These are phyloP conservation scores for Omphaloscelis lunosa DNA, from an alignment of 2,888 invertebrate species.

Conservation along the genomic window DNA sequence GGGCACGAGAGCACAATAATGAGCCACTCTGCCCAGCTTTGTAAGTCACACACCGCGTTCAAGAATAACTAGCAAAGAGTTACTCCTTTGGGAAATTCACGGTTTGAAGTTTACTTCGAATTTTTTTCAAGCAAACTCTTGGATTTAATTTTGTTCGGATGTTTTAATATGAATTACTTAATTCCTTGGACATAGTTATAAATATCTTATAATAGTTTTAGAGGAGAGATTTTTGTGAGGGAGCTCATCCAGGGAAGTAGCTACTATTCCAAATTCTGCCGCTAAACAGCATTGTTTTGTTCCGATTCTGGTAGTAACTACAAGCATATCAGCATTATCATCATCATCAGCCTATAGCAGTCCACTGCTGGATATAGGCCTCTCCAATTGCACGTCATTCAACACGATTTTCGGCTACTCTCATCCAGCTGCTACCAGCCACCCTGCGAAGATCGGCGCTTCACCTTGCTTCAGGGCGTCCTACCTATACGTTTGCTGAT, in stretches of 20 bases:
- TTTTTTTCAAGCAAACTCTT: constrained; percentile 13
- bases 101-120: constrained; percentile 16
- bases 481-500: too few species aligned
- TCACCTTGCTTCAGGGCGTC: too few species aligned
- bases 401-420: neutral
- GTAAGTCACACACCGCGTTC: constrained; percentile 29
- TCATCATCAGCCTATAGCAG: neutral
- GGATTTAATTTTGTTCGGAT: neutral
- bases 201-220: neutral
- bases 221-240: neutral
- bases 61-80: constrained; percentile 15
- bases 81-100: constrained; percentile 30
- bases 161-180: neutral
- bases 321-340: neutral
- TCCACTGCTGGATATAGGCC: neutral
- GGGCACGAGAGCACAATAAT: constrained; percentile 55
- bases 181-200: neutral
- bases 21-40: constrained; percentile 45
- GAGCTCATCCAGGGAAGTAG: too few species aligned
- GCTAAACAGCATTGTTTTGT: neutral
- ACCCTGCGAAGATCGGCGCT: neutral
- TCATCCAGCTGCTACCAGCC: neutral
- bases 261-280: neutral
- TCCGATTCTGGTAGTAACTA: neutral
- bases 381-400: neutral